These are phyloP conservation scores for Podarcis cretensis DNA, from an alignment of 2,113 vertebrate species.

Conservation along the genomic window DNA sequence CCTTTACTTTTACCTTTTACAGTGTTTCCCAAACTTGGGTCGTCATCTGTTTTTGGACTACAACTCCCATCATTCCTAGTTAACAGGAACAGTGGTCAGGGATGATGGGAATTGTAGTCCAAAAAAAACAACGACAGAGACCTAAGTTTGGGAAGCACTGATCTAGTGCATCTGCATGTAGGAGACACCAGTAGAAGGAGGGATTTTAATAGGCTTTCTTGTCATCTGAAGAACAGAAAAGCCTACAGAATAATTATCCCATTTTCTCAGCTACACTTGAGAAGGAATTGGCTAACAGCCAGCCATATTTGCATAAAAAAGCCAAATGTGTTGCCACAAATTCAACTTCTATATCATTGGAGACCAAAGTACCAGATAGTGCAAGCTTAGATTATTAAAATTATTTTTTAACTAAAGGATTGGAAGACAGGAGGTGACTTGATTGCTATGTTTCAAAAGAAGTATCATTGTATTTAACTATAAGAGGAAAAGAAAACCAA, in stretches of 20 bases:
- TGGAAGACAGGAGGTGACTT: fast-evolving
- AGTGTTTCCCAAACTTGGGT: too few relatives aligned
- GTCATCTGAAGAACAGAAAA: constrained; percentile 1
- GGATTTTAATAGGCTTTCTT: neutral
- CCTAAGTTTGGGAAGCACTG: too few relatives aligned
- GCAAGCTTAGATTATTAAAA: neutral
- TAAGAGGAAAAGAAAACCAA: neutral
- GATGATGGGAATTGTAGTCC: too few relatives aligned
- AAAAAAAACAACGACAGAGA: too few relatives aligned
- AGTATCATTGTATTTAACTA: fast-evolving
- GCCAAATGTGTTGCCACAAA: neutral
- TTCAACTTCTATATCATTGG: neutral
- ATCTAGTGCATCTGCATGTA: neutral
- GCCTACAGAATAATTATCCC: neutral
- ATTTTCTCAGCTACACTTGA: neutral
- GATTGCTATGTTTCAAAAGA: neutral
- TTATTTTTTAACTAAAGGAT: neutral
- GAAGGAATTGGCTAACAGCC: neutral
- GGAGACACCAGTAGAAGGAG: neutral
- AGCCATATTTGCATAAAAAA: neutral
- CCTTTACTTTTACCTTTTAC: too few relatives aligned
- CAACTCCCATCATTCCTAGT: too few relatives aligned
- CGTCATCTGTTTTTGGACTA: too few relatives aligned
- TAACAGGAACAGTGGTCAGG: too few relatives aligned
- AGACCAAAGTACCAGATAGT: neutral